Evolutionary conservation across 2,113 vertebrate genomes (phyloP), one percentile per base, ranked within the genome.

Genomic region (Siniperca chuatsi): DNA sequence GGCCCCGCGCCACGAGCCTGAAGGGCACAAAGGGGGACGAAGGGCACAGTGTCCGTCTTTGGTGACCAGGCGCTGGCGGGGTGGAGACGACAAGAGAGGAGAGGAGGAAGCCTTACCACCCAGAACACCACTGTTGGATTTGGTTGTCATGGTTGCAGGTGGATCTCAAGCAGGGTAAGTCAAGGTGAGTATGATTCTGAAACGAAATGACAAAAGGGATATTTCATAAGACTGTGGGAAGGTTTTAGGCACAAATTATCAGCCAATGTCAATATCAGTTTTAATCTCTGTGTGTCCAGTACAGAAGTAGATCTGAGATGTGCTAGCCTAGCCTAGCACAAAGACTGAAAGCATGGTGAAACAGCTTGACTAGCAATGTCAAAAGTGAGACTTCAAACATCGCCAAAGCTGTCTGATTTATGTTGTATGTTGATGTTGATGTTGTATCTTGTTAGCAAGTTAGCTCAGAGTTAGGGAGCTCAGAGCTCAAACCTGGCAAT

Each of bases 21-120:
- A 65, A 3, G 90, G 78, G 60, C 58, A 89, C 11, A 73, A 21
- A 1, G 92, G 83, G 7, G 89, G 85, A 7, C 83, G 87, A 10
- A 96, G 93, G 33, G 92, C 85, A 93, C 97, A 98, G 79, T 95
- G 97, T 44, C 98, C 98, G 10, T 98, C 97, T 94, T 99, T 99
- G 78, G 97, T 98, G 80, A 99, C 96, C 83, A 99, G 95, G 64
- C 98, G 96, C 83, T 90, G 94, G 74, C 93, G 83, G 46, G 85
- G 44, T 7, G 94, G 93, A 82, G 96, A 94, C 23, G 93, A 92
- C 81, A 98, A 93, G 48, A 97, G 96, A 78, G 97, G 97, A 78
- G 94, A 92, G 6, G 94, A 97, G 2, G 93, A 96, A 65, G 94
- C 93, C 91, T 97, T 98, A 81, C 94, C 96, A 25, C 96, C 96